Evolutionary conservation across 2,888 invertebrate species (phyloP), one percentile per base, ranked within the genome.

Genomic region (Sceliomorpha sp.): DNA sequence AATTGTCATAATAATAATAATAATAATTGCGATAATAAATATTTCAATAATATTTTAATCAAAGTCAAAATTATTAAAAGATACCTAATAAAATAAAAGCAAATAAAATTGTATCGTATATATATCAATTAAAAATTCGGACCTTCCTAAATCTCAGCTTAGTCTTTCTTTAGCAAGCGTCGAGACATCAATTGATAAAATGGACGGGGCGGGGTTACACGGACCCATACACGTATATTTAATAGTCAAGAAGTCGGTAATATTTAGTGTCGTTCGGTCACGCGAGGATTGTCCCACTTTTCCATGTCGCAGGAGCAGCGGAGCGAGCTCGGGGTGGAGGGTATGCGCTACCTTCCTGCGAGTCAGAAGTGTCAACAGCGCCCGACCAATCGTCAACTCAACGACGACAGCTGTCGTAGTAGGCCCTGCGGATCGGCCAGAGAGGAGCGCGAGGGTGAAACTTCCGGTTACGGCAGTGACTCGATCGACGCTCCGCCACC

Each of bases 391-490:
- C 90, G 89, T 74, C 89, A 90, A 78, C 71, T 69, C 36, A 69
- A 63, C 17, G 62, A 53, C 44, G 72, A 63, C 59, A 63, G 72
- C 56, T 56, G 56, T 34, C 50, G 48, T 34, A n/a, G n/a, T n/a
- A 59, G 27, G 17, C 70, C 56, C 51, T 77, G 74, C 70, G 75
- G 66, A 20, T 76, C 63, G 24, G 78, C 68, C 29, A 73, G 47
- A 48, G 86, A 87, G 44, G 86, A 85, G 58, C 78, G 81, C 45
- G 86, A 81, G 44, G 86, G 84, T 10, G 95, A 95, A 81, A 95
- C 95, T 51, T 95, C 95, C 20, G 95, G 95, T 27, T 95, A 96
- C 88, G 94, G 94, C 42, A 95, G 95, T 84, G 95, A 95, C 83
- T 94, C 93, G 40, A 88, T 91, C 7, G 89, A 89, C 31, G 79